Base-by-base conservation (phyloP, 1,140 invertebrate species). In the Platorchestia sp. region DNA sequence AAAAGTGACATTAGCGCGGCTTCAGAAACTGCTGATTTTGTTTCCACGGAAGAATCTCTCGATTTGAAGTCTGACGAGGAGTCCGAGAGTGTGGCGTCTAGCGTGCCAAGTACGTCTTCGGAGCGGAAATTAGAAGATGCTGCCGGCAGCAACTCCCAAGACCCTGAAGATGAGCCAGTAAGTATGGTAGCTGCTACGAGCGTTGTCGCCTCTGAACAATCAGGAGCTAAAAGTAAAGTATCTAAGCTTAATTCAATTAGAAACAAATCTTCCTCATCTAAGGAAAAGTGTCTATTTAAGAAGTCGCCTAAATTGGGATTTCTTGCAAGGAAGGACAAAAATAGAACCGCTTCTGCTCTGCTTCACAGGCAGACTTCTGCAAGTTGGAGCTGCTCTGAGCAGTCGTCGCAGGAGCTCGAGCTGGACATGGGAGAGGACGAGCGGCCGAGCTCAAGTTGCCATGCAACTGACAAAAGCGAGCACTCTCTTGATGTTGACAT, bases 211-310 rank as follows among this genome's bases (percentile, higher is more conserved):
- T 44, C 41, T 93, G 91, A 42, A 44, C 91, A 93, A n/a, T 93
- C 91, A 93, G 91, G 91, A 45, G n/a, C 91, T 93, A 47, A 93
- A n/a, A 42, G 91, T 93, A 93, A 93, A 93, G 91, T 93, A 93
- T 93, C 91, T 93, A 93, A 93, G 45, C 44, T 93, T 40, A 47
- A 93, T 40, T 93, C 91, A 45, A 44, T 93, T 40, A 93, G 45
- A 44, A 93, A 47, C 40, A 45, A 45, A 45, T 16, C 40, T 47
- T 93, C 44, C 10, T 44, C 44, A 45, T 0, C 45, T 40, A 93
- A 93, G 40, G 91, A 47, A 45, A 93, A 93, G 44, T 45, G 43
- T 93, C 40, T 93, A 40, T 19, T 93, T 47, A 93, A 47, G 45
- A 93, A 93, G 19, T 93, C 91, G 14, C 91, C 91, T 19, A 93